phyloP scores from a whole-genome alignment of 2,888 invertebrate species.

The Lymantria monacha region DNA sequence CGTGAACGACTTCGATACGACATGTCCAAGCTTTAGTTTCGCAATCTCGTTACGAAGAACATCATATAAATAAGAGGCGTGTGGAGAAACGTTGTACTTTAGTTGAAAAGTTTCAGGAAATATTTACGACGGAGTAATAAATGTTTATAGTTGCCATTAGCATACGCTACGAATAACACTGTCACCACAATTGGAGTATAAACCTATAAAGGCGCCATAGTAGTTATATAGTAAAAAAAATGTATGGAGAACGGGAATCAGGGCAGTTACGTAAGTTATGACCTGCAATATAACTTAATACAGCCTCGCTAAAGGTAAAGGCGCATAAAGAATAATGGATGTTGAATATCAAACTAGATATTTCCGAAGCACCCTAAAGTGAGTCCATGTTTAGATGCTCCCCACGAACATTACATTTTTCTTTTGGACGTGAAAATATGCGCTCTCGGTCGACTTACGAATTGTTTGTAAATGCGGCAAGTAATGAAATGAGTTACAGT shows the following conservation, averaged over 20 bases:
- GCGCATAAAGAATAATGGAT: constrained; percentile 40
- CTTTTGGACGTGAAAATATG: constrained; percentile 39
- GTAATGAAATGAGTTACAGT: constrained; percentile 13
- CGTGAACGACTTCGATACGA: constrained; percentile 25
- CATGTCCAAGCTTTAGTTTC: constrained; percentile 17
- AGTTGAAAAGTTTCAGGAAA: constrained; percentile 6
- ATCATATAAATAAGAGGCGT: background rate
- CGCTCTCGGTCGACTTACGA: constrained; percentile 30
- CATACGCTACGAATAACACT: constrained; percentile 13
- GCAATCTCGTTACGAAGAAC: constrained; percentile 9
- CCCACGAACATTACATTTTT: constrained; percentile 45
- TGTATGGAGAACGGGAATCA: constrained; percentile 10
- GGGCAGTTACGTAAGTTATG: constrained; percentile 17
- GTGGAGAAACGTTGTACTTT: background rate
- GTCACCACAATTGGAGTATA: constrained; percentile 9
- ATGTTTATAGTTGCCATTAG: constrained; percentile 9
- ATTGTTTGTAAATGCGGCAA: constrained; percentile 35
- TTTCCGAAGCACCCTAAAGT: constrained; percentile 26
- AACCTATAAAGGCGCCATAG: constrained; percentile 19
- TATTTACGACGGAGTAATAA: constrained; percentile 11
- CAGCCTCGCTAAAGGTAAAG: constrained; percentile 23
- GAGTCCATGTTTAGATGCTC: constrained; percentile 34
- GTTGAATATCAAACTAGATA: constrained; percentile 43
- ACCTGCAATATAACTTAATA: constrained; percentile 41
- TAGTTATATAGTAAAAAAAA: constrained; percentile 18